Base-by-base conservation (phyloP, 2,888 invertebrate species). In the Scrobipalpa costella region DNA sequence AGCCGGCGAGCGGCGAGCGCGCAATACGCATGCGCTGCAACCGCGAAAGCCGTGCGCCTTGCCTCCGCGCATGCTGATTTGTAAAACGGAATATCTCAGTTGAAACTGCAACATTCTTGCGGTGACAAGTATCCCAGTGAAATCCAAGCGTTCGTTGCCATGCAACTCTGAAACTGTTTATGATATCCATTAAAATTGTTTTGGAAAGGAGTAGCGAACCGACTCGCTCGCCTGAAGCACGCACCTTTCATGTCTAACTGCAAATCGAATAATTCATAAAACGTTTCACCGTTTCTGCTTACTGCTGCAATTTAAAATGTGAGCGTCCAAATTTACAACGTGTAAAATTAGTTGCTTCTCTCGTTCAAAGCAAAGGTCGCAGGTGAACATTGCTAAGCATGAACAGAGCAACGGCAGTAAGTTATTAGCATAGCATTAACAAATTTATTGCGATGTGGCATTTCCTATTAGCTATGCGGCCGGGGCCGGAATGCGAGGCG, bases 391-490 rank as follows among this genome's bases (percentile, higher is more conserved):
- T 69, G 65, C 68, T 66, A 60, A 66, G 73, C 17, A n/a, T 15
- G 44, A 44, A 44, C 44, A 44, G 44, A 44, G 44, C 60, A 49
- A 27, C 19, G 73, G 76, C 73, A 74, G 73, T 71, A 68, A 76
- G 74, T 76, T 77, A 76, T 78, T 76, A 74, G 75, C 75, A 78
- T 77, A 77, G 77, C 72, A 72, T 77, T 80, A 70, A 75, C 73
- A 72, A 80, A 85, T 83, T 84, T 83, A 84, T 84, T 79, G 79
- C 77, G 75, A 78, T 79, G 79, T 80, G 85, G 85, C 78, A 87
- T 88, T 88, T 86, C 81, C 84, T 83, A 88, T 89, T 88, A 83
- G 76, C 85, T 85, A 84, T 84, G 84, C 83, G 80, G 79, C 77
- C 70, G 77, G 68, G 76, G 74, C 67, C 73, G 86, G 88, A 85